phyloP scores from a whole-genome alignment of 2,888 invertebrate genomes.

The Drosophila kambysellisi region DNA sequence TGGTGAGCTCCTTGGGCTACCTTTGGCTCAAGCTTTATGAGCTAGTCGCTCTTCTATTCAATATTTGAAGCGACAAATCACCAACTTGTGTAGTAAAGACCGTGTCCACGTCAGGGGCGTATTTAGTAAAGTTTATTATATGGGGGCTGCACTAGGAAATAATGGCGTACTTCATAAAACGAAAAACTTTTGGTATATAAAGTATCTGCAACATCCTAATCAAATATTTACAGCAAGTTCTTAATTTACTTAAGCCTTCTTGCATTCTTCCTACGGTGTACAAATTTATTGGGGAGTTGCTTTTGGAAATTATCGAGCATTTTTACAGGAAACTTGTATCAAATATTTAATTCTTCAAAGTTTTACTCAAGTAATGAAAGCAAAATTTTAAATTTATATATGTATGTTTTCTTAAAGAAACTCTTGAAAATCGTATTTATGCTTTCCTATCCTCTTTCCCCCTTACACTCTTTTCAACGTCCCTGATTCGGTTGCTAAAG shows the following conservation, averaged over 20 bases:
- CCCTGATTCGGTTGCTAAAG: slow-evolving; percentile 51
- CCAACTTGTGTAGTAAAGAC: slow-evolving; percentile 17
- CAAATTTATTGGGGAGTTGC: too few relatives aligned
- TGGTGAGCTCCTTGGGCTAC: slow-evolving; percentile 28
- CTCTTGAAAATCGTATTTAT: neutral
- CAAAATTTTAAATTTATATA: neutral
- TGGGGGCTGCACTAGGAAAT: neutral
- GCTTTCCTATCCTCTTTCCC: neutral
- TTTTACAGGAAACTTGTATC: too few relatives aligned
- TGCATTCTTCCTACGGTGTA: too few relatives aligned
- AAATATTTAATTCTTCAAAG: too few relatives aligned
- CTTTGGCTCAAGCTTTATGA: slow-evolving; percentile 51
- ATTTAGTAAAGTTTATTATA: neutral
- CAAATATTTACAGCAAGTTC: neutral
- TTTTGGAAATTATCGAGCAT: too few relatives aligned
- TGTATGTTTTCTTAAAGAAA: neutral
- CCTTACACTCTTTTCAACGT: neutral
- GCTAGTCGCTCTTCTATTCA: slow-evolving; percentile 53
- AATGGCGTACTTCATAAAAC: neutral
- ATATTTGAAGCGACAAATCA: slow-evolving; percentile 54
- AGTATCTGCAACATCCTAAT: neutral
- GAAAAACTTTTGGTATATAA: neutral
- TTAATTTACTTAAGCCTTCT: too few relatives aligned
- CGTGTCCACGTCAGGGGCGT: slow-evolving; percentile 14
- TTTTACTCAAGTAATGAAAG: too few relatives aligned